Evolutionary conservation across 2,113 vertebrate species (phyloP), one percentile per base, ranked within the genome.

Genomic region (Toxotes jaculatrix): DNA sequence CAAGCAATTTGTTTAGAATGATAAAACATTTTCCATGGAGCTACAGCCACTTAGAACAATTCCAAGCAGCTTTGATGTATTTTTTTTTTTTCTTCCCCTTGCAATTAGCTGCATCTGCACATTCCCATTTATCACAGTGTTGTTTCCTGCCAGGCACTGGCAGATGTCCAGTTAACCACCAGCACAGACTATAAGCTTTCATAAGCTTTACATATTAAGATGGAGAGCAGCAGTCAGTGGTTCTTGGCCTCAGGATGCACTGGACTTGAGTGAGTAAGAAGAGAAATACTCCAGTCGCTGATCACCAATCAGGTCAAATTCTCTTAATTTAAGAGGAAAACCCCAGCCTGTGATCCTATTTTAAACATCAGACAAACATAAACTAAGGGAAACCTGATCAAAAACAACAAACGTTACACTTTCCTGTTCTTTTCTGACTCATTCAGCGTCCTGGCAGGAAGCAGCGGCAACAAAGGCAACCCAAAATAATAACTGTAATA

Each of bases 61-160:
- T 69, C 53, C 61, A 51, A 63, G 47, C 12, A 69, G 34, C 72
- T 19, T 60, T 14, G 53, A 62, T 67, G 63, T 43, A 65, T 53
- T 31, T 16, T 34, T 45, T 59, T 12, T 66, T 21, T 21, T 31
- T 51, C 32, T 57, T 61, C 49, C 66, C 49, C 66, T 53, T 69
- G 80, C 77, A 89, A 79, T 89, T 82, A 87, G 51, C 73, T 69
- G 57, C 87, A 81, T 80, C 51, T 78, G 67, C 74, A 85, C 69
- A 79, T 60, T 82, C 64, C 53, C 67, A 77, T 88, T 90, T 61
- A 83, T 84, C 59, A 73, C 65, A 69, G 61, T 43, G 56, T 73
- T 31, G 51, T 77, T 88, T 86, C 74, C 88, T 83, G 78, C 51
- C 56, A 77, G 71, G 68, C 60, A 61, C 70, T 76, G 75, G 75